phyloP scores from a whole-genome alignment of 1,140 invertebrate genomes.

The Aleiodes sp. region DNA sequence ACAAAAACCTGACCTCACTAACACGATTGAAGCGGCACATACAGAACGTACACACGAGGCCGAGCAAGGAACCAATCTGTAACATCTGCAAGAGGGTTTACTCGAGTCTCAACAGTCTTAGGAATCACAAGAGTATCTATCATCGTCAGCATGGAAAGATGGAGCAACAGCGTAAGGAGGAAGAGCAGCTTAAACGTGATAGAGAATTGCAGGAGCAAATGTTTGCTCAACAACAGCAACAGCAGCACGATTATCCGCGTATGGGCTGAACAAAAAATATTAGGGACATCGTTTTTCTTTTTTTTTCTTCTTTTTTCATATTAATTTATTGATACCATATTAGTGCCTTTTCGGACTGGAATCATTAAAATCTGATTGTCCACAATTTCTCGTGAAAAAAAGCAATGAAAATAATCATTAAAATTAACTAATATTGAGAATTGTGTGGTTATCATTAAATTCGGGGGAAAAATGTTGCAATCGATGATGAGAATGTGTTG shows the following conservation, averaged over 20 bases:
- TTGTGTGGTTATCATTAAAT: background rate
- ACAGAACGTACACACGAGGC: constrained; percentile 87
- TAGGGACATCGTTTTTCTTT: background rate
- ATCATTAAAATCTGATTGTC: background rate
- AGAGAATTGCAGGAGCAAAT: constrained; percentile 48
- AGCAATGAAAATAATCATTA: too few species aligned
- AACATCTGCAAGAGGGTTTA: constrained; percentile 89
- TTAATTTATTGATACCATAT: background rate
- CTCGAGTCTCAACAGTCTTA: constrained; percentile 85
- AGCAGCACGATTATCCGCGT: constrained; percentile 32
- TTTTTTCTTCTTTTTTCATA: too few species aligned
- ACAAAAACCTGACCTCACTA: constrained; percentile 85
- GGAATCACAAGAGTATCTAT: constrained; percentile 90
- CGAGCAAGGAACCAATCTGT: constrained; percentile 85
- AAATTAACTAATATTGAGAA: too few species aligned
- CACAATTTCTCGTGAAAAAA: too few species aligned
- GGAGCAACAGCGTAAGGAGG: constrained; percentile 59
- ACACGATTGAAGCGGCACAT: constrained; percentile 86
- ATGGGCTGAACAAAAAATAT: constrained; percentile 30
- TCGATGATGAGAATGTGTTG: background rate
- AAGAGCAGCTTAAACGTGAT: constrained; percentile 50
- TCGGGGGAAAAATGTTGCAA: background rate
- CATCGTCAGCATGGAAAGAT: constrained; percentile 71
- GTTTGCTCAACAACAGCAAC: constrained; percentile 44
- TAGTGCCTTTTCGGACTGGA: constrained; percentile 15